Percentiles rank a stretch among this genome's conserved stretches.
These are phyloP conservation scores for Nasonia longicornis DNA, from an alignment of 1,140 invertebrate genomes.

Conservation along the genomic window DNA sequence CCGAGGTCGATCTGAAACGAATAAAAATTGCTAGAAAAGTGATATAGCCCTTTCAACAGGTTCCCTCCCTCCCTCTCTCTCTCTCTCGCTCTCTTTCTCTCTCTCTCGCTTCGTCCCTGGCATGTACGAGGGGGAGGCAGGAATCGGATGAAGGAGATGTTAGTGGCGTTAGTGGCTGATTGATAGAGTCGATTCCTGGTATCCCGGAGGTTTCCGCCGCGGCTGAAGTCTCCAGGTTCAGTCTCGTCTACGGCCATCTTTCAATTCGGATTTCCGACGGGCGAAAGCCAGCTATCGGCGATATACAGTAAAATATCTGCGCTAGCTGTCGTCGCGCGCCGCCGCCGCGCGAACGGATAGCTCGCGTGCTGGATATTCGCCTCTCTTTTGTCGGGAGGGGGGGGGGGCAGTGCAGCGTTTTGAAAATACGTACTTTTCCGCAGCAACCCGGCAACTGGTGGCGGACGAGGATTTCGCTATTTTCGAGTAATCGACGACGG, in stretches of 20 bases:
- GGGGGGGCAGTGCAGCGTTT: not conserved
- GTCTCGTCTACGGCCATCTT: constrained; percentile 14
- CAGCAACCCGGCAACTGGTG: no score
- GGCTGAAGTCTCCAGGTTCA: not conserved
- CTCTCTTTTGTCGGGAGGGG: no score
- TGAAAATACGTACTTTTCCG: not conserved
- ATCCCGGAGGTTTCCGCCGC: constrained; percentile 18
- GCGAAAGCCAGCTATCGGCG: not conserved
- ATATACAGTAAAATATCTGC: constrained; percentile 19
- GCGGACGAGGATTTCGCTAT: not conserved
- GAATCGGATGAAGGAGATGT: constrained; percentile 31
- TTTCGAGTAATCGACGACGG: not conserved
- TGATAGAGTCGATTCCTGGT: constrained; percentile 41
- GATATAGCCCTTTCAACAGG: constrained; percentile 36
- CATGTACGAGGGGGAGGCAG: constrained; percentile 10
- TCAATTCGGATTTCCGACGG: constrained; percentile 18
- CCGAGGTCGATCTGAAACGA: not conserved
- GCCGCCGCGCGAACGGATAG: not conserved
- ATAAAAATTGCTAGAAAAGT: constrained; percentile 5
- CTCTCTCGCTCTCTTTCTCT: no score
- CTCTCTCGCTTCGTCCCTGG: not conserved
- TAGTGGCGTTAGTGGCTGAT: constrained; percentile 31
- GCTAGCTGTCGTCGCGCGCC: not conserved
- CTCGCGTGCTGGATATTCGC: not conserved
- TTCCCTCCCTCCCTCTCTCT: not conserved